A percentile compares a stretch with the other conserved stretches of the same genome.
These are phyloP conservation scores for Lutraria lutraria DNA, from an alignment of 2,888 invertebrate genomes.

Conservation along the genomic window DNA sequence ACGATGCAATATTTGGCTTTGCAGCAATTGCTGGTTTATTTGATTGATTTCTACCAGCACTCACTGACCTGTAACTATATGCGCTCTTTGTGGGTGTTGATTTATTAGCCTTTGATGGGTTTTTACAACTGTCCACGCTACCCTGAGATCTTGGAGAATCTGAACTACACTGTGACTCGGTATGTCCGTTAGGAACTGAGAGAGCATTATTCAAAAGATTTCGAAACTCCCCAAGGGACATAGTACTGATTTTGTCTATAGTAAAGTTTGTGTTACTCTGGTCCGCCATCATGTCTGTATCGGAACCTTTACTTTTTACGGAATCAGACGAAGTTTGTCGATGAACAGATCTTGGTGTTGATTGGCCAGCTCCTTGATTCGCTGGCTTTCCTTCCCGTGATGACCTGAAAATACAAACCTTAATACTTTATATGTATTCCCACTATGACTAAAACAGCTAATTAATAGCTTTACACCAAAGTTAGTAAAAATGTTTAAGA, in stretches of 20 bases:
- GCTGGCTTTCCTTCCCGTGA: conserved; percentile 62
- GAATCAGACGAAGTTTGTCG: conserved; percentile 69
- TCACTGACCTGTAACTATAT: conserved; percentile 47
- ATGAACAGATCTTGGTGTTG: conserved; percentile 52
- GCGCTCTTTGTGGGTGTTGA: conserved; percentile 60
- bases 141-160: conserved; percentile 78
- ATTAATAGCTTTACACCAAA: not conserved
- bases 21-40: conserved; percentile 26
- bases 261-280: conserved; percentile 61
- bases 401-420: conserved; percentile 51
- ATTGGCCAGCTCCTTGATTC: not conserved
- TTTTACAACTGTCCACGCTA: conserved; percentile 73
- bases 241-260: conserved; percentile 82
- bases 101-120: conserved; percentile 38
- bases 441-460: not conserved
- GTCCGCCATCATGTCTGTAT: conserved; percentile 58
- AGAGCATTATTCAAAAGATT: conserved; percentile 78
- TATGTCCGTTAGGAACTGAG: conserved; percentile 73
- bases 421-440: not conserved
- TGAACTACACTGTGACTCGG: conserved; percentile 68
- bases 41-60: conserved; percentile 47
- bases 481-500: no score
- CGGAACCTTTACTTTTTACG: conserved; percentile 50
- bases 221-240: conserved; percentile 82
- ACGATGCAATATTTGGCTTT: conserved; percentile 3